phyloP scores from a whole-genome alignment of 2,113 vertebrate genomes.

The Aix galericulata region DNA sequence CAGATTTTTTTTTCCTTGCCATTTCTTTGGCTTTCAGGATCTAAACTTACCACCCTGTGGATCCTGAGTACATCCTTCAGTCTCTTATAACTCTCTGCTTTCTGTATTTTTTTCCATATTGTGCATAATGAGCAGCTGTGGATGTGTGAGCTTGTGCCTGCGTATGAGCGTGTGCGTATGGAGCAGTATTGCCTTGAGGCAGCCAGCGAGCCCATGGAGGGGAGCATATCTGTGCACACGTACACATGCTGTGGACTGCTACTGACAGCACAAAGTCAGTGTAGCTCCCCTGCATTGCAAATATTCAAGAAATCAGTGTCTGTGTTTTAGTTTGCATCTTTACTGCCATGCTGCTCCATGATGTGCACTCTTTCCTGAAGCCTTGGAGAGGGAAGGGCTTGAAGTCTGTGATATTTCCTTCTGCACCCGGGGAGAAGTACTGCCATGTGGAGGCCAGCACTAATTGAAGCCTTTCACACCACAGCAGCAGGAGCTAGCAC shows the following conservation, averaged over 20 bases:
- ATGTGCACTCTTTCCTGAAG: neutral
- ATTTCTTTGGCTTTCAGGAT: neutral
- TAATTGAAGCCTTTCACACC: slow-evolving; percentile 7
- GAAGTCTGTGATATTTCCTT: neutral
- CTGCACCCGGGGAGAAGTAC: neutral
- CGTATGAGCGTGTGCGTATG: neutral
- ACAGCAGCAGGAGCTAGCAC: neutral
- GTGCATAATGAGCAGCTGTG: fast-evolving
- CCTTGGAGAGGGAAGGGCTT: neutral
- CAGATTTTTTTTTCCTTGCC: neutral
- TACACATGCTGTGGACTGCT: neutral
- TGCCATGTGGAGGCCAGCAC: neutral
- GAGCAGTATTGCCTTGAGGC: neutral
- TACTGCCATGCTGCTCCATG: neutral
- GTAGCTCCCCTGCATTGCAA: neutral
- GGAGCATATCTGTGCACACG: neutral
- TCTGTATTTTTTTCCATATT: fast-evolving
- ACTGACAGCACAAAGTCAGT: neutral
- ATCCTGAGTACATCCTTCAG: neutral
- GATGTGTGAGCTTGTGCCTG: neutral
- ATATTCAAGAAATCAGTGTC: neutral
- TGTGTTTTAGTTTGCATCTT: neutral
- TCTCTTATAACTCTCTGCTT: neutral
- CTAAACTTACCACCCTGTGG: neutral
- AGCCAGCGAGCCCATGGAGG: neutral